Conservation (phyloP, 2,797 vertebrate species). For the Phyllotis vaccarum region DNA sequence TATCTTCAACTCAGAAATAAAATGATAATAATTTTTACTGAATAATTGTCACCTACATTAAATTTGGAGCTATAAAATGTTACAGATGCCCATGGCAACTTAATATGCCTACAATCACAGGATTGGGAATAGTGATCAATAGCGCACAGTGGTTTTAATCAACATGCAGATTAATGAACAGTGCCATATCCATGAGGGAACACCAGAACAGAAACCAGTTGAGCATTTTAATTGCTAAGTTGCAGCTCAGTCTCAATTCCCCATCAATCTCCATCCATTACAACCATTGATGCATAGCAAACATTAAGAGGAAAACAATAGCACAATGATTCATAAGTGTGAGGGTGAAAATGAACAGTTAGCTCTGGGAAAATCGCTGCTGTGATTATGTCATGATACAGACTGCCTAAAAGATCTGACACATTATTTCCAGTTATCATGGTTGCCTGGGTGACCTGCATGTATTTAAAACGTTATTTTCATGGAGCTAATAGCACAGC, state of each 20-base stretch:
- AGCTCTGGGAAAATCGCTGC: slow-evolving; percentile 77
- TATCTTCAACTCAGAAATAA: slow-evolving; percentile 57
- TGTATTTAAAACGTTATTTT: slow-evolving; percentile 78
- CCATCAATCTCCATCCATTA: slow-evolving; percentile 88
- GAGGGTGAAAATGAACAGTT: slow-evolving; percentile 76
- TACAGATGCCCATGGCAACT: slow-evolving; percentile 78
- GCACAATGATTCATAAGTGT: slow-evolving; percentile 85
- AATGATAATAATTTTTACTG: slow-evolving; percentile 60
- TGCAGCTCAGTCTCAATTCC: slow-evolving; percentile 87
- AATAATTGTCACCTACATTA: slow-evolving; percentile 76
- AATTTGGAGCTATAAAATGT: slow-evolving; percentile 67
- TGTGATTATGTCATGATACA: slow-evolving; percentile 79
- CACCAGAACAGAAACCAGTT: slow-evolving; percentile 87
- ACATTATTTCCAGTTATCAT: slow-evolving; percentile 77
- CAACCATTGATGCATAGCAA: slow-evolving; percentile 86
- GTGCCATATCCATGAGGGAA: slow-evolving; percentile 85
- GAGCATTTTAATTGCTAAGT: slow-evolving; percentile 90
- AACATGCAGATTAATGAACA: slow-evolving; percentile 90
- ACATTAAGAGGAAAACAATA: slow-evolving; percentile 87
- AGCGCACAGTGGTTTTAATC: slow-evolving; percentile 86
- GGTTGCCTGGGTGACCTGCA: slow-evolving; percentile 69
- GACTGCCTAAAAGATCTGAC: slow-evolving; percentile 70
- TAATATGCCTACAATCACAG: slow-evolving; percentile 81
- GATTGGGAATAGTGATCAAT: slow-evolving; percentile 86
- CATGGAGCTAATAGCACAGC: slow-evolving; percentile 81